Conservation (phyloP, 2,797 vertebrate genomes). For the Salmo trutta region DNA sequence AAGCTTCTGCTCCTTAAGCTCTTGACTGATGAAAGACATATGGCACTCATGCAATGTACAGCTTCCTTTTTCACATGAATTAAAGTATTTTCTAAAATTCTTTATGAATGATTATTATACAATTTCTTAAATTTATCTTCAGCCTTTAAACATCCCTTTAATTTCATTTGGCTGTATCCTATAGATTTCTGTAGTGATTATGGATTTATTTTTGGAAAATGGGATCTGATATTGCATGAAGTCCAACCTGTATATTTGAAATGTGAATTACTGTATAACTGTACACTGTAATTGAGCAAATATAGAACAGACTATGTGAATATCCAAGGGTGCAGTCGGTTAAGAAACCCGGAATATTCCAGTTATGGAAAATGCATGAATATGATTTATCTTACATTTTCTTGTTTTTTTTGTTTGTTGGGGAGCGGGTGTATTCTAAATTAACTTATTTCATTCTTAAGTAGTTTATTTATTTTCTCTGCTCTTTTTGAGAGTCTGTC, state of each 20-base stretch:
- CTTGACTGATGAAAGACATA: constrained; percentile 79
- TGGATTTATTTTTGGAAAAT: constrained; percentile 76
- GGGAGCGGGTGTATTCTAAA: constrained; percentile 55
- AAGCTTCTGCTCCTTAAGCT: constrained; percentile 70
- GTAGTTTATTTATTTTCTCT: constrained; percentile 46
- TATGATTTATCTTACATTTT: constrained; percentile 77
- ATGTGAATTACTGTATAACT: constrained; percentile 99
- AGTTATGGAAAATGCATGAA: constrained; percentile 90
- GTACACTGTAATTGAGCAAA: constrained; percentile 99
- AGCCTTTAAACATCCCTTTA: constrained; percentile 78
- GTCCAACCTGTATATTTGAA: constrained; percentile 96
- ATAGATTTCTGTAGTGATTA: constrained; percentile 74
- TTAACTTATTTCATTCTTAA: constrained; percentile 42
- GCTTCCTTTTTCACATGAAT: constrained; percentile 79
- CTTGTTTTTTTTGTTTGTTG: constrained; percentile 48
- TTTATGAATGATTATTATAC: constrained; percentile 69
- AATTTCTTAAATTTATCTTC: constrained; percentile 71
- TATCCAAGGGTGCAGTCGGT: constrained; percentile 78
- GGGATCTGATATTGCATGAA: constrained; percentile 97
- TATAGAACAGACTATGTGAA: constrained; percentile 77
- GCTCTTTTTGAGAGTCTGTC: constrained; percentile 48
- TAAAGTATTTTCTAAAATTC: constrained; percentile 76
- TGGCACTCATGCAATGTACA: constrained; percentile 85
- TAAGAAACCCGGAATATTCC: constrained; percentile 88
- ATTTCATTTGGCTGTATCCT: constrained; percentile 78